phyloP scores from a whole-genome alignment of 2,888 invertebrate species.

The Tyria jacobaeae region DNA sequence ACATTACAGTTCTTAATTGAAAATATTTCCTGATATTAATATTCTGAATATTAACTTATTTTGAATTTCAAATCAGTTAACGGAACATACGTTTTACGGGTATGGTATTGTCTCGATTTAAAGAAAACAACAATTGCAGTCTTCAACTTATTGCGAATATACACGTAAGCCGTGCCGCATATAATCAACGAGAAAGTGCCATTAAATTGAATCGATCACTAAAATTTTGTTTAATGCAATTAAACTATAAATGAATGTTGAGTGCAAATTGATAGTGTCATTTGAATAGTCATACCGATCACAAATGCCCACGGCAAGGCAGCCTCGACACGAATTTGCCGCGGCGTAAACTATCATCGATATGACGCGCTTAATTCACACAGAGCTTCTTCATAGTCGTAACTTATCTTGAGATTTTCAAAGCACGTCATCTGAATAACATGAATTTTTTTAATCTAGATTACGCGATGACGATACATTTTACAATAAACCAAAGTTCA shows the following conservation, averaged over 20 bases:
- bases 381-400: constrained; percentile 44
- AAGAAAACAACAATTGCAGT: constrained; percentile 38
- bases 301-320: constrained; percentile 69
- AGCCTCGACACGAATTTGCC: constrained; percentile 83
- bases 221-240: constrained; percentile 37
- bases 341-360: constrained; percentile 75
- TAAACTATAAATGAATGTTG: constrained; percentile 42
- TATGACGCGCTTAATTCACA: constrained; percentile 60
- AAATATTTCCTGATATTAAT: constrained; percentile 37
- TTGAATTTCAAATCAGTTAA: constrained; percentile 46
- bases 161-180: constrained; percentile 40
- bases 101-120: constrained; percentile 41
- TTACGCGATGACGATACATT: too few species aligned
- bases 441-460: too few species aligned
- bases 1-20: constrained; percentile 33
- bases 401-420: not conserved
- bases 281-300: constrained; percentile 63
- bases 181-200: constrained; percentile 44
- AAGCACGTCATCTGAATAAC: not conserved
- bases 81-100: constrained; percentile 28
- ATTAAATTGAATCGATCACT: constrained; percentile 38
- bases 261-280: constrained; percentile 52
- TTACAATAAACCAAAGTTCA: too few species aligned
- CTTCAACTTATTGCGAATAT: constrained; percentile 27
- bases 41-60: constrained; percentile 31